Conservation (phyloP, 2,113 vertebrate species). For the Salvelinus fontinalis region DNA sequence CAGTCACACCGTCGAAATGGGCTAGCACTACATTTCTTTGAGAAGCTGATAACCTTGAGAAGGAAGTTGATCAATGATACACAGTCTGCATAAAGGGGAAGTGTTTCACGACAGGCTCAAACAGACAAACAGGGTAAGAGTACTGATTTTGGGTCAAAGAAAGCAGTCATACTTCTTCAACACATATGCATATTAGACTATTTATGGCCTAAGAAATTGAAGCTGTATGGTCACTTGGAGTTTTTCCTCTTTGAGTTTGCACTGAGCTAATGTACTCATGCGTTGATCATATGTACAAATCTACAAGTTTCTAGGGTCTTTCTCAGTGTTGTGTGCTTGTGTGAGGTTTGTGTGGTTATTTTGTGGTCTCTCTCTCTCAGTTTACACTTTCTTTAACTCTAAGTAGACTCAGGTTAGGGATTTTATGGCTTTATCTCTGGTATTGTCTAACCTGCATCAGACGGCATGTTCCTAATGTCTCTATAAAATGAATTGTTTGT, state of each 20-base stretch:
- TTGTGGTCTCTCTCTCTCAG: conserved; percentile 8
- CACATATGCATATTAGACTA: too few relatives aligned
- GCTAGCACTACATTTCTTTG: too few relatives aligned
- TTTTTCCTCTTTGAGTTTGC: too few relatives aligned
- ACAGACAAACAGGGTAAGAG: too few relatives aligned
- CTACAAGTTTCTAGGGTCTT: neutral
- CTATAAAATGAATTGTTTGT: neutral
- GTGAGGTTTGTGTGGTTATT: neutral
- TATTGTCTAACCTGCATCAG: neutral
- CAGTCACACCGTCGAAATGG: neutral
- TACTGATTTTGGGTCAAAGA: too few relatives aligned
- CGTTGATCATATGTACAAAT: neutral
- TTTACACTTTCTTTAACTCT: conserved; percentile 5
- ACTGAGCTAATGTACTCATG: neutral
- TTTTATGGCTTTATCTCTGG: neutral
- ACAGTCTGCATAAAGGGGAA: too few relatives aligned
- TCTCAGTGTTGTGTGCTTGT: neutral
- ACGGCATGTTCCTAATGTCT: neutral
- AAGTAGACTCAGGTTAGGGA: conserved; percentile 11
- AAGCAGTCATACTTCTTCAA: too few relatives aligned
- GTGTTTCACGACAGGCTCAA: too few relatives aligned
- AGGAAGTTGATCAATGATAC: too few relatives aligned
- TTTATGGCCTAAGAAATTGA: too few relatives aligned
- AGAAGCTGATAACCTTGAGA: too few relatives aligned
- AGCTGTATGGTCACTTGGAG: too few relatives aligned